Conservation (phyloP, 2,113 vertebrate species). For the Macroglossus sobrinus region DNA sequence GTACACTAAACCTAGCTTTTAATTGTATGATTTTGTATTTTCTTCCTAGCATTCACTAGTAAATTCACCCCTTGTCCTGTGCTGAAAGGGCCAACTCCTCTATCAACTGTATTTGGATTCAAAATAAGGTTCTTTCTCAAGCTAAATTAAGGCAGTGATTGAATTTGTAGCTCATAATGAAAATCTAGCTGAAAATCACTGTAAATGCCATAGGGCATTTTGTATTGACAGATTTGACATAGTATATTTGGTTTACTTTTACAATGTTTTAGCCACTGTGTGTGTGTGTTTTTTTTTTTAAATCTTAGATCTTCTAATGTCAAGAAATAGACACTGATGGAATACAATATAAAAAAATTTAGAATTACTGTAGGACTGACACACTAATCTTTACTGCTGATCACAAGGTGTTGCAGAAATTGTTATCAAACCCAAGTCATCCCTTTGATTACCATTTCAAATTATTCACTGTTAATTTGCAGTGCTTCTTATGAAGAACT, state of each 20-base stretch:
- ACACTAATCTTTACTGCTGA: not conserved
- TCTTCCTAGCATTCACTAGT: not conserved
- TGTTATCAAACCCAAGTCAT: not conserved
- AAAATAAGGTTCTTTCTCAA: not conserved
- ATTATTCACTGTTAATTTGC: constrained; percentile 34
- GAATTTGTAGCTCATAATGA: not conserved
- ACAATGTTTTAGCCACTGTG: not conserved
- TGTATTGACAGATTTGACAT: not conserved
- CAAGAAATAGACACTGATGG: not conserved
- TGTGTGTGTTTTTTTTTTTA: too few species aligned
- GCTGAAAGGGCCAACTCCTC: not conserved
- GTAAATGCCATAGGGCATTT: not conserved
- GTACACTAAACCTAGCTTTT: not conserved
- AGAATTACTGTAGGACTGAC: not conserved
- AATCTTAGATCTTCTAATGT: not conserved
- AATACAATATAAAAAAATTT: not conserved
- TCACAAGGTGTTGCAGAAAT: not conserved
- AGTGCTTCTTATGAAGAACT: not conserved
- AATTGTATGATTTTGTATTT: not conserved
- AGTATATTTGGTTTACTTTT: not conserved
- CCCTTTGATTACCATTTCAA: not conserved
- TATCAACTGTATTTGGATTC: not conserved
- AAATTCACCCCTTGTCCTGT: not conserved
- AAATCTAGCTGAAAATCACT: not conserved
- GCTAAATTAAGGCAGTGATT: not conserved